A percentile compares a stretch with the other conserved stretches of the same genome.
Conservation (phyloP, 2,888 invertebrate species). For the Drosophila mimetica region DNA sequence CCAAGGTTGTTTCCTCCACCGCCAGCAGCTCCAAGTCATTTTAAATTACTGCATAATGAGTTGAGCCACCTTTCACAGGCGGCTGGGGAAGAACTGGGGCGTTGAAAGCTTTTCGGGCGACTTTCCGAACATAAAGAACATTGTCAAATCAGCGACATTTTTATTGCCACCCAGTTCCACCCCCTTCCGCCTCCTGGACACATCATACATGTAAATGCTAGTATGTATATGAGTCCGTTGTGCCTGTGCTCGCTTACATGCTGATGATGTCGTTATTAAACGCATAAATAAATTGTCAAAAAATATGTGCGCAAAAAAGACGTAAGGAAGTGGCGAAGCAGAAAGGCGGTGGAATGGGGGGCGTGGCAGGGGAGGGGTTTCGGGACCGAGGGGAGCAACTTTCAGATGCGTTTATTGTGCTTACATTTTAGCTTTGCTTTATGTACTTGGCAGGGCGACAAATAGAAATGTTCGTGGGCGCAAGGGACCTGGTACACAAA, state of each 20-base stretch:
- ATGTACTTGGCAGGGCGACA: conserved; percentile 42
- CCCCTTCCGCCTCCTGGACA: conserved; percentile 13
- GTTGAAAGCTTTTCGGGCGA: conserved; percentile 33
- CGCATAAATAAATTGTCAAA: conserved; percentile 77
- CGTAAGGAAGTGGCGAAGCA: conserved; percentile 15
- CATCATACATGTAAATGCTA: conserved; percentile 18
- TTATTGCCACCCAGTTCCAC: conserved; percentile 60
- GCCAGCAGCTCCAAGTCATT: conserved; percentile 52
- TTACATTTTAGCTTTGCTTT: conserved; percentile 45
- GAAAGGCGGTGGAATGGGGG: conserved; percentile 7
- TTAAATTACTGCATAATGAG: conserved; percentile 70
- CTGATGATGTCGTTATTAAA: conserved; percentile 79
- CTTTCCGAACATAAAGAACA: conserved; percentile 66
- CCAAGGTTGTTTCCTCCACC: conserved; percentile 1
- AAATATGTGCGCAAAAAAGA: conserved; percentile 46
- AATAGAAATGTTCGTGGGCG: conserved; percentile 32
- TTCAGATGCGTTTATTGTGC: conserved; percentile 43
- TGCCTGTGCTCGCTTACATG: conserved; percentile 50
- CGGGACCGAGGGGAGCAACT: conserved; percentile 1
- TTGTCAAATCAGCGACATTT: conserved; percentile 80
- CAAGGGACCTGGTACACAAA: conserved; percentile 4
- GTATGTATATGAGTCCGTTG: conserved; percentile 24
- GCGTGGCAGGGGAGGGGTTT: not conserved
- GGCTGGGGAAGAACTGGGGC: conserved; percentile 7
- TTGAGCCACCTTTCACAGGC: conserved; percentile 28